These are phyloP conservation scores for Meloidogyne floridensis DNA, from an alignment of 1,140 invertebrate genomes.

Conservation along the genomic window DNA sequence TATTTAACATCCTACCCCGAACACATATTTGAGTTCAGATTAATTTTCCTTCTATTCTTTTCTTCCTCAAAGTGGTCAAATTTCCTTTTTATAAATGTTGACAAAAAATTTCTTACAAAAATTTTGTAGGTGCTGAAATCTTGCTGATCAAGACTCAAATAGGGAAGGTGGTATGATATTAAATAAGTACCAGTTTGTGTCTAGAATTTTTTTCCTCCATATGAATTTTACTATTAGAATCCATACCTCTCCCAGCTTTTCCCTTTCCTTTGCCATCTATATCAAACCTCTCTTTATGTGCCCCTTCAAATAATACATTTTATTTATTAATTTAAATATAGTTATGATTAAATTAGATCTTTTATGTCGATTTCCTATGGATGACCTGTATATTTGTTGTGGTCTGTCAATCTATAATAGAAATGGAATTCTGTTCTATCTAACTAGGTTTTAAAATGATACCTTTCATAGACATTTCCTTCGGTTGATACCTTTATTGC, in stretches of 20 bases:
- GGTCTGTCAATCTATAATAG: constrained; percentile 58
- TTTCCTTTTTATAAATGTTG: no score
- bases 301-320: constrained; percentile 42
- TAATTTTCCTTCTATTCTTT: no score
- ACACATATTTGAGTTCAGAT: no score
- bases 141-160: no score
- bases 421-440: neutral
- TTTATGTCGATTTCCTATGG: neutral
- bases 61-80: no score
- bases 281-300: constrained; percentile 70
- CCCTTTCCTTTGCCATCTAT: constrained; percentile 69
- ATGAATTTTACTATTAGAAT: constrained; percentile 37
- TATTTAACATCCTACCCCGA: no score
- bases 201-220: neutral
- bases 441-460: constrained; percentile 31
- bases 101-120: no score
- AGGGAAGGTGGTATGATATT: no score
- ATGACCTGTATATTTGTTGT: constrained; percentile 67
- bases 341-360: neutral
- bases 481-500: constrained; percentile 58
- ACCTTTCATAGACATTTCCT: constrained; percentile 56
- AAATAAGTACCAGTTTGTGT: no score
- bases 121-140: no score
- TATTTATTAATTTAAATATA: no score
- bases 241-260: constrained; percentile 66